These are phyloP conservation scores for Corvus hawaiiensis DNA, from an alignment of 2,113 vertebrate genomes.

Conservation along the genomic window DNA sequence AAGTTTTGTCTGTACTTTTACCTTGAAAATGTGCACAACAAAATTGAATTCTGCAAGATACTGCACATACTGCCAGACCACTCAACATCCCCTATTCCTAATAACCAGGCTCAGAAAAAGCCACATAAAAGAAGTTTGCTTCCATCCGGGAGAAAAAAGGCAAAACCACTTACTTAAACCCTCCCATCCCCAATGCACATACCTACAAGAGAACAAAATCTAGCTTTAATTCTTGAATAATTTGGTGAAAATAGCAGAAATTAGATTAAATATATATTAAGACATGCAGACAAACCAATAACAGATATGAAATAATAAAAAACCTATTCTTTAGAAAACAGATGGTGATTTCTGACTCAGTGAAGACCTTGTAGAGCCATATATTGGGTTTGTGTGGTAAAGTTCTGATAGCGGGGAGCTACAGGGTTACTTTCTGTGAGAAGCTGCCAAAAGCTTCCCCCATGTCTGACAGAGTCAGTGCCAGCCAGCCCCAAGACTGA, in stretches of 20 bases:
- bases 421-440: neutral
- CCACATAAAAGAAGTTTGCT: neutral
- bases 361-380: neutral
- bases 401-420: rapidly evolving
- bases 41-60: neutral
- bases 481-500: neutral
- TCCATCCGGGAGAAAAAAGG: neutral
- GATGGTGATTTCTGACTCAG: neutral
- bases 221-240: neutral
- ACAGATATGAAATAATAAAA: neutral
- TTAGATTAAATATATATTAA: neutral
- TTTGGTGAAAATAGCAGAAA: neutral
- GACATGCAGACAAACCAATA: rapidly evolving
- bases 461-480: neutral
- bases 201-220: neutral
- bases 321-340: neutral
- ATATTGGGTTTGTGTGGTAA: neutral
- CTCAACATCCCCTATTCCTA: neutral
- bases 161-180: neutral
- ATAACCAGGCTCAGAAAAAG: neutral
- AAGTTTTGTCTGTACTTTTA: neutral
- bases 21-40: neutral
- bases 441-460: neutral
- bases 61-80: neutral
- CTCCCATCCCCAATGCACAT: neutral